Evolutionary conservation across 2,888 invertebrate species (phyloP).

Genomic region (Tetheella fluctuosa): DNA sequence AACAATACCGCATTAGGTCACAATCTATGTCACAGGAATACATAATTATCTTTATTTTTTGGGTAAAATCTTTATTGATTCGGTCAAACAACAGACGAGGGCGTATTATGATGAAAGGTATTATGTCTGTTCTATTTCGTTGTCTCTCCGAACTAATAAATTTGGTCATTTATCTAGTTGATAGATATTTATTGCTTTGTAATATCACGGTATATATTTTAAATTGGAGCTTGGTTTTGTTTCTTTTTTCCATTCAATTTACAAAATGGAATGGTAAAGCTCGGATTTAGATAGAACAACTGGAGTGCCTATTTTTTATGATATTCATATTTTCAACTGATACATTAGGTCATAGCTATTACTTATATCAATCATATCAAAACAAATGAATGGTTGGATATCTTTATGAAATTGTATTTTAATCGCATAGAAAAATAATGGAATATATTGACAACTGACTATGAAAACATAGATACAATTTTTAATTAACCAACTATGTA

Average conservation of each 20-base stretch:
- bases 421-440: neutral
- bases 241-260: neutral
- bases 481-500: neutral
- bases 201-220: constrained; percentile 14
- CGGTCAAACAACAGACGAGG: constrained; percentile 39
- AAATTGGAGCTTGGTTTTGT: neutral
- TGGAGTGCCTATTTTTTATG: neutral
- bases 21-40: constrained; percentile 59
- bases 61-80: constrained; percentile 50
- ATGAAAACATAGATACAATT: too few relatives aligned
- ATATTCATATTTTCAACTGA: neutral
- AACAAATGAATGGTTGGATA: too few relatives aligned
- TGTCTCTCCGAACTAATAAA: constrained; percentile 46
- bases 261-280: neutral
- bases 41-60: constrained; percentile 47
- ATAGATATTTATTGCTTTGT: constrained; percentile 49
- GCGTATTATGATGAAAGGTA: constrained; percentile 45
- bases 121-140: constrained; percentile 45
- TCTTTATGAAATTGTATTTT: too few relatives aligned
- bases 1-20: constrained; percentile 71
- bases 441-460: too few relatives aligned
- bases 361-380: too few relatives aligned
- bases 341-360: too few relatives aligned
- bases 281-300: neutral
- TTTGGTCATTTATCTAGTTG: constrained; percentile 47